Conservation (phyloP, 37 sponge, comb jelly and placozoan genomes). For the Dysidea cf. avara region DNA sequence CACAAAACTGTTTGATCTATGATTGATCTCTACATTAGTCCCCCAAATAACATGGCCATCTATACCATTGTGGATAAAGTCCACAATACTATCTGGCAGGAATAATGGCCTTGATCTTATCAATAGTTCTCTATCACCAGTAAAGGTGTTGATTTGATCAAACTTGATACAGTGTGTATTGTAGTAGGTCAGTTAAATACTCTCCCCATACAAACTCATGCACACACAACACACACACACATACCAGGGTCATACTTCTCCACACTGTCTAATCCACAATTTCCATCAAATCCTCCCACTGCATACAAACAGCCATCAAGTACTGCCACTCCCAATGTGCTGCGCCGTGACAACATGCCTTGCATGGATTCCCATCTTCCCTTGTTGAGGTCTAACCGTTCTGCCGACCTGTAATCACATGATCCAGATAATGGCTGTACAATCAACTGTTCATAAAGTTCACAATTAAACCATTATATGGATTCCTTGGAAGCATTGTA, state of each 20-base stretch:
- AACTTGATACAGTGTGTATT: neutral
- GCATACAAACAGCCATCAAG: constrained; percentile 81
- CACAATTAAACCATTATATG: too few species aligned
- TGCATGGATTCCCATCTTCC: constrained; percentile 52
- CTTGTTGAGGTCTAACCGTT: constrained; percentile 58
- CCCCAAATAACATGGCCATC: too few species aligned
- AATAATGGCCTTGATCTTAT: too few species aligned
- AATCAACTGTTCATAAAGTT: too few species aligned
- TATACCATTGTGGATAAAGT: too few species aligned
- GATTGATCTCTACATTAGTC: too few species aligned
- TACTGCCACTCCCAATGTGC: constrained; percentile 90
- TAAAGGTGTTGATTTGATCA: too few species aligned
- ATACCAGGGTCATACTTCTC: constrained; percentile 78
- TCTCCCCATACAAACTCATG: too few species aligned
- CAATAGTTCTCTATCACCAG: too few species aligned
- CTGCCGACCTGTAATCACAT: constrained; percentile 46
- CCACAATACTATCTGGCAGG: neutral
- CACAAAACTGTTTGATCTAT: too few species aligned
- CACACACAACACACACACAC: neutral
- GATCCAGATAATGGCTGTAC: neutral
- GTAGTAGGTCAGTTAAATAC: neutral
- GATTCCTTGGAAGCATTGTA: too few species aligned
- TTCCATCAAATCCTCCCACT: constrained; percentile 93
- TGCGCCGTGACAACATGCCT: constrained; percentile 71
- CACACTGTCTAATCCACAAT: constrained; percentile 83